A percentile compares a stretch with the other conserved stretches of the same genome.
phyloP scores from a whole-genome alignment of 2,113 vertebrate genomes.

The Urocolius indicus region DNA sequence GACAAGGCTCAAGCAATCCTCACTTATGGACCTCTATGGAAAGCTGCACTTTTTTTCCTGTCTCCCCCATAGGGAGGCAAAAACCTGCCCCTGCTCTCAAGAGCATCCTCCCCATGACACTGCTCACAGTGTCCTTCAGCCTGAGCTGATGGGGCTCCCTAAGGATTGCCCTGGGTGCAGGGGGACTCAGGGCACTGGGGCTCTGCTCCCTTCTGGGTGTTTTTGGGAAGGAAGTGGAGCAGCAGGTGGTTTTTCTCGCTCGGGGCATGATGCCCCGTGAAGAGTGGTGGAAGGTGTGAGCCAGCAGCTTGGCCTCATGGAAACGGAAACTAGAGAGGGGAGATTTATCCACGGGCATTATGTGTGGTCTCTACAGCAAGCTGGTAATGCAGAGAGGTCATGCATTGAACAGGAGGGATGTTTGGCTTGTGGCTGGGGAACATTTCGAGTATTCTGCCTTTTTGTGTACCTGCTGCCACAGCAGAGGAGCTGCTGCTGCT shows the following conservation, averaged over 20 bases:
- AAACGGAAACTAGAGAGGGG: constrained; percentile 42
- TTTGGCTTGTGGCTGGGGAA: not conserved
- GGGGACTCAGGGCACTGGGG: not conserved
- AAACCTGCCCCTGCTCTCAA: not conserved
- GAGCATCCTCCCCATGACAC: not conserved
- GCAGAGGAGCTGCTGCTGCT: not conserved
- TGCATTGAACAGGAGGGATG: not conserved
- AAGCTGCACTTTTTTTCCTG: not conserved
- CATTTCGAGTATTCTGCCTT: not conserved
- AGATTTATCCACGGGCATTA: constrained; percentile 51
- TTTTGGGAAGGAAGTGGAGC: not conserved
- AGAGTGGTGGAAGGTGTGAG: constrained; percentile 45
- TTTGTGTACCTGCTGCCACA: not conserved
- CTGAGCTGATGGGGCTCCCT: not conserved
- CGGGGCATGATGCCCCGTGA: constrained; percentile 30
- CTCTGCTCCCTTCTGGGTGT: not conserved
- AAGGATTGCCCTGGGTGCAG: not conserved
- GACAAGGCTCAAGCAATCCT: not conserved
- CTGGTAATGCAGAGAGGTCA: constrained; percentile 35
- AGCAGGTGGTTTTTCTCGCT: constrained; percentile 21
- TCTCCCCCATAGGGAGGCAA: not conserved
- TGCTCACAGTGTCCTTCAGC: not conserved
- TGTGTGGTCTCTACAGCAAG: constrained; percentile 61
- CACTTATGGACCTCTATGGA: not conserved
- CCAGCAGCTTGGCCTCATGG: constrained; percentile 47